Percentiles rank a stretch among this genome's conserved stretches.
Conservation (phyloP, 2,888 invertebrate genomes). For the Sussaba pulchella region DNA sequence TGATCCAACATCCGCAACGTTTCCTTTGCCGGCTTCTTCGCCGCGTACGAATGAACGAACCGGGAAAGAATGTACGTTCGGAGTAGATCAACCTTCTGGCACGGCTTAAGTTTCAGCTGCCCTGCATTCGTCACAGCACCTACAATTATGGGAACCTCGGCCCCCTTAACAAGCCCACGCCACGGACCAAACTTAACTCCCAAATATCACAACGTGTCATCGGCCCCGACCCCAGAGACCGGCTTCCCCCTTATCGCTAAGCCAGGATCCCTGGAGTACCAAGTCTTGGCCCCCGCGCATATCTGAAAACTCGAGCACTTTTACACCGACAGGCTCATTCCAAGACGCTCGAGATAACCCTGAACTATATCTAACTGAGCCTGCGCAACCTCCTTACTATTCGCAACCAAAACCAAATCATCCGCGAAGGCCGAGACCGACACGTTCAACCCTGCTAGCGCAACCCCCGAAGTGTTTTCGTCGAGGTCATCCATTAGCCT, state of each 20-base stretch:
- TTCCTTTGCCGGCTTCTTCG: constrained; percentile 8
- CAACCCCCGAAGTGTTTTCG: not conserved
- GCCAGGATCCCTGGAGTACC: constrained; percentile 46
- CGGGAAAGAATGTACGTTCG: constrained; percentile 36
- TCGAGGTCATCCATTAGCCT: constrained; percentile 71
- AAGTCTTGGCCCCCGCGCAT: not conserved
- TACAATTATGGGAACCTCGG: not conserved
- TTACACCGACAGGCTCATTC: constrained; percentile 52
- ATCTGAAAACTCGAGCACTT: constrained; percentile 61
- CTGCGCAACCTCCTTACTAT: not conserved
- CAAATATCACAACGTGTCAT: constrained; percentile 10
- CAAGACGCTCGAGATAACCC: not conserved
- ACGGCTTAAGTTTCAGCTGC: constrained; percentile 42
- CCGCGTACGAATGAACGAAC: constrained; percentile 27
- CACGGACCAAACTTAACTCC: constrained; percentile 25
- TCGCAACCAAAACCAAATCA: constrained; percentile 59
- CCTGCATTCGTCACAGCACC: not conserved
- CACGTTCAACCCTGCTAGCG: not conserved
- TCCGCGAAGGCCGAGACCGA: constrained; percentile 66
- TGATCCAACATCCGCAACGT: constrained; percentile 25
- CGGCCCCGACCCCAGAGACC: not conserved
- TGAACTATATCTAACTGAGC: not conserved
- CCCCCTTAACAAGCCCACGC: constrained; percentile 19
- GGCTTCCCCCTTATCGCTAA: not conserved
- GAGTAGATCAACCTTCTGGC: constrained; percentile 37